phyloP scores from a whole-genome alignment of 2,888 invertebrate genomes.

The Phania funesta region DNA sequence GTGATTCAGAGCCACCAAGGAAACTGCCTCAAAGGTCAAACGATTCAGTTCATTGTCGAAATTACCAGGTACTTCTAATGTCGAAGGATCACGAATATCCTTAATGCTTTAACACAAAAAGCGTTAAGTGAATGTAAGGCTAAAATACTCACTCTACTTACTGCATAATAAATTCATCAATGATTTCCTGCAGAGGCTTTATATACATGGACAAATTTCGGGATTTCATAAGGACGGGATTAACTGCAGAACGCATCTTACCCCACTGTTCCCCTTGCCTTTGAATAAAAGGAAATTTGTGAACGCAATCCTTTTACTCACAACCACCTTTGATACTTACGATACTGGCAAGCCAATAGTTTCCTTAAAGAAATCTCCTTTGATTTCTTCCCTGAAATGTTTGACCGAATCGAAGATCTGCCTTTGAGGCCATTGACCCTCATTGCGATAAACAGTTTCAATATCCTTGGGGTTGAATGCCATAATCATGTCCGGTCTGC shows the following conservation, averaged over 20 bases:
- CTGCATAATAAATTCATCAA: constrained; percentile 72
- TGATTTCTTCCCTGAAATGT: constrained; percentile 72
- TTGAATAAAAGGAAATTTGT: not conserved
- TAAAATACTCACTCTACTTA: constrained; percentile 24
- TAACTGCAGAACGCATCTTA: constrained; percentile 84
- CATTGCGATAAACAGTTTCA: constrained; percentile 79
- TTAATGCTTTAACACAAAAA: constrained; percentile 73
- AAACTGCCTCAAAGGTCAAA: constrained; percentile 83
- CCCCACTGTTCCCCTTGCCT: constrained; percentile 85
- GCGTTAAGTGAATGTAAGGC: not conserved
- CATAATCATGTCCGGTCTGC: constrained; percentile 74
- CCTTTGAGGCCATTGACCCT: constrained; percentile 80
- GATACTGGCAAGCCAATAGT: constrained; percentile 69
- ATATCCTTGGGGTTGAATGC: constrained; percentile 81
- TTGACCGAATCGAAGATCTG: constrained; percentile 75
- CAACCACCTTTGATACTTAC: constrained; percentile 46
- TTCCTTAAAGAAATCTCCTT: constrained; percentile 48
- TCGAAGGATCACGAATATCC: constrained; percentile 71
- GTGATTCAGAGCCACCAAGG: constrained; percentile 78
- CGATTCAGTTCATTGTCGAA: constrained; percentile 82
- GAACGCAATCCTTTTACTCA: not conserved
- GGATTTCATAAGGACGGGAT: constrained; percentile 84
- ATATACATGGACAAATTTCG: constrained; percentile 81
- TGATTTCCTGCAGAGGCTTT: constrained; percentile 80
- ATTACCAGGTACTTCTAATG: constrained; percentile 78